Evolutionary conservation across 2,113 vertebrate species (phyloP).

Genomic region (Ictalurus punctatus): DNA sequence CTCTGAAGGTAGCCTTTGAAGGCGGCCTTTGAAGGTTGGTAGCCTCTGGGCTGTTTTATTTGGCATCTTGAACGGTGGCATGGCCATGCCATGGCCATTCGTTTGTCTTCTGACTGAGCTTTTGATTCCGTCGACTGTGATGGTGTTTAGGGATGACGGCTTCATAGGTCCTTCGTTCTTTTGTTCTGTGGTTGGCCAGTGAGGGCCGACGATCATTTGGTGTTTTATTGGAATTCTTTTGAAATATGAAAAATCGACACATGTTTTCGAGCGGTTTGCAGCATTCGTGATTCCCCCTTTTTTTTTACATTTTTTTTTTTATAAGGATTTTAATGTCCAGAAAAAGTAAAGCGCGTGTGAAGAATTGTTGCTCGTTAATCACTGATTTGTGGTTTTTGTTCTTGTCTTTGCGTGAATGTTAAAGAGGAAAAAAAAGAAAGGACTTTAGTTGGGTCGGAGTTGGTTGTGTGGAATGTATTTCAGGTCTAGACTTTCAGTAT

Average conservation of each 20-base stretch:
- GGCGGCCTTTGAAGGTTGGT: conserved; percentile 21
- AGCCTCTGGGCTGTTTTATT: conserved; percentile 24
- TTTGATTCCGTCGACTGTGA: not conserved
- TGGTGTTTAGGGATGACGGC: not conserved
- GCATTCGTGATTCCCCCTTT: not conserved
- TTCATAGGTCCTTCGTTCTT: not conserved
- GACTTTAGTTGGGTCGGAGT: not conserved
- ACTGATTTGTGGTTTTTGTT: too few relatives aligned
- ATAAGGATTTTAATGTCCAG: not conserved
- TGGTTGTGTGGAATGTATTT: not conserved
- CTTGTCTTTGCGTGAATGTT: not conserved
- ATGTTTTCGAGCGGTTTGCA: not conserved
- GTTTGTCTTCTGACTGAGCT: not conserved
- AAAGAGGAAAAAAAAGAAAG: not conserved
- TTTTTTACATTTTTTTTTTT: not conserved
- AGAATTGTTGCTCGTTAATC: not conserved
- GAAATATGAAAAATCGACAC: not conserved
- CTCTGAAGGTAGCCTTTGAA: conserved; percentile 31
- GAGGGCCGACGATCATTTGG: conserved; percentile 4
- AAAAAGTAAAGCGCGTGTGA: not conserved
- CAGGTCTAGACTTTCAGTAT: not conserved
- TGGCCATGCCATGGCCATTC: conserved; percentile 4
- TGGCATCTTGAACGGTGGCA: conserved; percentile 11
- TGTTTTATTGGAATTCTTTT: conserved; percentile 8
- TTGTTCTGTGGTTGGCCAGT: not conserved